Evolutionary conservation across 2,113 vertebrate species (phyloP).

Genomic region (Archilochus colubris): DNA sequence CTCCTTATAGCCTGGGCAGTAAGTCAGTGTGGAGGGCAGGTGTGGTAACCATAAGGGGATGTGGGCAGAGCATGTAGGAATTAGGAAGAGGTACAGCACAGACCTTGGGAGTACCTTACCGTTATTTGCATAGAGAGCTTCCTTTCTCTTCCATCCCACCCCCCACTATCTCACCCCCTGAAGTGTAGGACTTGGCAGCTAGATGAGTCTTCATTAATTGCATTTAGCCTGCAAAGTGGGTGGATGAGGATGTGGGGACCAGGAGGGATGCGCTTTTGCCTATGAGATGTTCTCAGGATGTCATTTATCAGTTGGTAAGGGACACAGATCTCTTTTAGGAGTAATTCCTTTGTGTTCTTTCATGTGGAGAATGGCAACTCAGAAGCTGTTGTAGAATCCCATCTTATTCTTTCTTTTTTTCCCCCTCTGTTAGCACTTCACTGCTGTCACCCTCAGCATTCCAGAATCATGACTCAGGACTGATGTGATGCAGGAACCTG

Average conservation of each 20-base stretch:
- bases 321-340: not conserved
- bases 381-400: not conserved
- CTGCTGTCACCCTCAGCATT: not conserved
- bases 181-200: not conserved
- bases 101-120: not conserved
- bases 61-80: not conserved
- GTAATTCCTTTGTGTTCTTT: not conserved
- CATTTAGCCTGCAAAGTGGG: not conserved
- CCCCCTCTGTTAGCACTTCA: not conserved
- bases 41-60: not conserved
- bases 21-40: not conserved
- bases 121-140: not conserved
- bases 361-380: not conserved
- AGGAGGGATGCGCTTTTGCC: not conserved
- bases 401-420: not conserved
- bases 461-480: not conserved
- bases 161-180: too few relatives aligned
- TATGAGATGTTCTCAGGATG: not conserved
- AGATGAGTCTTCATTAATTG: not conserved
- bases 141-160: not conserved
- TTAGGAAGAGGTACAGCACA: not conserved
- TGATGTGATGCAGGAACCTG: not conserved
- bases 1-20: not conserved
- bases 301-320: not conserved
- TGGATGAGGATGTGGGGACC: not conserved